phyloP scores from a whole-genome alignment of 2,888 invertebrate species.

The Amitus sp. region DNA sequence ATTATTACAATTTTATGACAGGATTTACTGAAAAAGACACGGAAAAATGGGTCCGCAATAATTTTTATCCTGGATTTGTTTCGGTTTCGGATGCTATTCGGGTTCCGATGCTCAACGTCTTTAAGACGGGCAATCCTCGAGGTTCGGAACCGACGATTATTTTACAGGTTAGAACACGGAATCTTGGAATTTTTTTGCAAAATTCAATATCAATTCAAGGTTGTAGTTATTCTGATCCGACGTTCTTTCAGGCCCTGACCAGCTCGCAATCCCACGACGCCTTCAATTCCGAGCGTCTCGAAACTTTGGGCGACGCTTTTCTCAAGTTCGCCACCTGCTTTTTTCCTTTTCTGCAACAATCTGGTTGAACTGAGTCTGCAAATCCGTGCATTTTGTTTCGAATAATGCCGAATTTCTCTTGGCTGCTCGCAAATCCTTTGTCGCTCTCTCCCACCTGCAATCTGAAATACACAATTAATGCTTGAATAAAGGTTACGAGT shows the following conservation, averaged over 20 bases:
- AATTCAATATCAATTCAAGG: slow-evolving; percentile 1
- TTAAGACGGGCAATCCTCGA: slow-evolving; percentile 21
- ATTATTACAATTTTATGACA: slow-evolving; percentile 74
- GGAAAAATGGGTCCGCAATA: slow-evolving; percentile 5
- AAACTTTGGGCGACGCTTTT: slow-evolving; percentile 91
- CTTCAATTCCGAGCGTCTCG: slow-evolving; percentile 83
- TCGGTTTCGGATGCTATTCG: slow-evolving; percentile 1
- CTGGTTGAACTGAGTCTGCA: too few species aligned
- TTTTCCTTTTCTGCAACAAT: too few species aligned
- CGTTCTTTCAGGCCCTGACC: slow-evolving; percentile 72
- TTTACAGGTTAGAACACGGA: too few species aligned
- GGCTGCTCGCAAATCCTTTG: too few species aligned
- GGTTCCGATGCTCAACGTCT: slow-evolving; percentile 35
- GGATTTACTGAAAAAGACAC: slow-evolving; percentile 5
- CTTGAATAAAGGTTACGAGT: too few species aligned
- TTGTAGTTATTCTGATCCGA: slow-evolving; percentile 10
- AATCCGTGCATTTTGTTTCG: too few species aligned
- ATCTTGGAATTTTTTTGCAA: slow-evolving; percentile 9
- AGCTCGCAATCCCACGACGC: slow-evolving; percentile 78
- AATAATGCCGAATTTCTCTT: too few species aligned
- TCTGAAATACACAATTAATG: too few species aligned
- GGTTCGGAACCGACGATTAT: slow-evolving; percentile 56
- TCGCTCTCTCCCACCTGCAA: too few species aligned
- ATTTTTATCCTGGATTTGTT: slow-evolving; percentile 9
- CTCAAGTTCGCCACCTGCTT: slow-evolving; percentile 82